Evolutionary conservation across 2,888 invertebrate species (phyloP).

Genomic region (Heteromurus nitidus): DNA sequence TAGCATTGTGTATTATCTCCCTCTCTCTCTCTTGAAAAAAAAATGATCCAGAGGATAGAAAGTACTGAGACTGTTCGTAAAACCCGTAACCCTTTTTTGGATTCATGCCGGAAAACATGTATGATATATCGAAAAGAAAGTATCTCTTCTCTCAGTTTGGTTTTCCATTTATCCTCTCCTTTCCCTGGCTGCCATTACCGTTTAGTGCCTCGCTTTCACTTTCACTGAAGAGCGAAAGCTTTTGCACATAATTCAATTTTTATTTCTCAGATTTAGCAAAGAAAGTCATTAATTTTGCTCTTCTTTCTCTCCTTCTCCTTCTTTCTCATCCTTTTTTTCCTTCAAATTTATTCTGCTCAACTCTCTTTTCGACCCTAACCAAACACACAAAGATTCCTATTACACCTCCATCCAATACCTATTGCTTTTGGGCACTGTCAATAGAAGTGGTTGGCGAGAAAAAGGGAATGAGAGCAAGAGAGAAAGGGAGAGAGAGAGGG

Average conservation of each 20-base stretch:
- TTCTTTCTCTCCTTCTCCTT: background rate
- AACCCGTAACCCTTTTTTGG: no score
- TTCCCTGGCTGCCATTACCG: background rate
- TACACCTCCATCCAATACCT: background rate
- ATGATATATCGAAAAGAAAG: background rate
- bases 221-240: background rate
- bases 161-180: constrained; percentile 15
- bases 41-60: no score
- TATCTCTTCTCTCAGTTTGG: constrained; percentile 2
- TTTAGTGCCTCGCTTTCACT: background rate
- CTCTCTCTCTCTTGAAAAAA: no score
- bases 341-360: background rate
- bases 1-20: background rate
- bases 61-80: background rate
- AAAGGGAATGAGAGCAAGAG: no score
- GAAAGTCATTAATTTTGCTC: constrained; percentile 64
- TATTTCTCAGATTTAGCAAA: constrained; percentile 60
- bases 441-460: no score
- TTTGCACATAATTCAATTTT: constrained; percentile 63
- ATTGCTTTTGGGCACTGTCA: constrained; percentile 1
- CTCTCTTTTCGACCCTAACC: background rate
- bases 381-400: no score
- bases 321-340: background rate
- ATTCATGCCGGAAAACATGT: background rate
- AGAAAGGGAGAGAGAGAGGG: background rate